phyloP scores from a whole-genome alignment of 1,140 invertebrate species.

The Anadara kagoshimensis region DNA sequence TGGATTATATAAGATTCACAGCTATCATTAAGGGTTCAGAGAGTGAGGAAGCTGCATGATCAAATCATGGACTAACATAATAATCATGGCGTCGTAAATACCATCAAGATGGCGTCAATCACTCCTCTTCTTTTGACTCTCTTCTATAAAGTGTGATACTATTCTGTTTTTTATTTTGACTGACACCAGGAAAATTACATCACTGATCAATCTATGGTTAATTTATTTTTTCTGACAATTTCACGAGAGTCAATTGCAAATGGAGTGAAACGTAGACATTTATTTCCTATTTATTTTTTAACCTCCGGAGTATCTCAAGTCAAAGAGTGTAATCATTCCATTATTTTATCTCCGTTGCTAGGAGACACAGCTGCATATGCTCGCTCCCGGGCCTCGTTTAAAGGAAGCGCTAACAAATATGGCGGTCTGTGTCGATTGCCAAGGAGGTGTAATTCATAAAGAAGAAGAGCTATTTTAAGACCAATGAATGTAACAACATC shows the following conservation, averaged over 20 bases:
- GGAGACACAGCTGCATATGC: constrained; percentile 29
- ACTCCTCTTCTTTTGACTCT: constrained; percentile 15
- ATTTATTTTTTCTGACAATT: neutral
- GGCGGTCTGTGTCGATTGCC: constrained; percentile 27
- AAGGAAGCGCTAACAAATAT: constrained; percentile 37
- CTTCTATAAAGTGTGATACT: constrained; percentile 10
- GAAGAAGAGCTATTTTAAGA: constrained; percentile 26
- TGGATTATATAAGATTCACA: constrained; percentile 92
- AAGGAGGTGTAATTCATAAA: constrained; percentile 21
- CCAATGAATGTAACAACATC: constrained; percentile 30
- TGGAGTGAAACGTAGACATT: constrained; percentile 10
- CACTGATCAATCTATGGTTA: neutral
- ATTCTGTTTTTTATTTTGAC: neutral
- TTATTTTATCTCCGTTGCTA: constrained; percentile 21
- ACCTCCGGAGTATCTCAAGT: constrained; percentile 39
- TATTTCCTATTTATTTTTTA: constrained; percentile 11
- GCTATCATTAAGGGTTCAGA: constrained; percentile 82
- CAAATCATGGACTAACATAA: constrained; percentile 11
- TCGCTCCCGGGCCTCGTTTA: constrained; percentile 41
- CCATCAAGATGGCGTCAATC: constrained; percentile 18
- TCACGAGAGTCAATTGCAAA: neutral
- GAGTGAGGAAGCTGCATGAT: constrained; percentile 56
- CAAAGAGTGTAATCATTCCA: constrained; percentile 48
- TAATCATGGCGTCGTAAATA: constrained; percentile 9
- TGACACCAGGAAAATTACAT: neutral